Base-by-base conservation (phyloP, 2,888 invertebrate genomes). In the Pristionchus arcanus region DNA sequence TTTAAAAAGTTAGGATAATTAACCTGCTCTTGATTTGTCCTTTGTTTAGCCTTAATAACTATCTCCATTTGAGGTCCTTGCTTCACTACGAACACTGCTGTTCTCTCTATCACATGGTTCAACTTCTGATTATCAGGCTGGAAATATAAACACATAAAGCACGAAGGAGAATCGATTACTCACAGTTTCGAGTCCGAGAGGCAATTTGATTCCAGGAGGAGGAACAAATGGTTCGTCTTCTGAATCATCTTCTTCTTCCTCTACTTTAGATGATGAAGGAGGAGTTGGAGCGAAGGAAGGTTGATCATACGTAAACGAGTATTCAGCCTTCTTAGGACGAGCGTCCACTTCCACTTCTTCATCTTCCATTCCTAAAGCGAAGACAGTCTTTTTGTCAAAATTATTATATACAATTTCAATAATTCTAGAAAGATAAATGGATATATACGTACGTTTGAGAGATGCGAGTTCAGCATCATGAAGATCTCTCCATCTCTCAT, bases 61-160 rank as follows among this genome's bases (percentile, higher is more conserved):
- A 99, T 98, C 96, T 99, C 99, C 98, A 99, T 98, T 96, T 99
- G 99, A 15, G 97, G 97, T 0, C 99, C 99, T 86, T 93, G 92
- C 13, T 92, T 91, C 4, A 96, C 96, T 25, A 96, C 96, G 94
- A 96, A 96, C 71, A 93, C 91, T 3, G 96, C 96, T 0, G 96
- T 99, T 96, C 98, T 98, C 95, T 98, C 98, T 94, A 99, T 98
- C 91, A 99, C 97, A 25, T 97, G 92, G 83, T 94, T 92, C 63
- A 92, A 92, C 84, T 93, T 92, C 91, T 92, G 91, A 74, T 92
- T 93, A 31, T 91, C 91, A 5, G 95, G 95, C 93, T 94, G 77
- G 28, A 83, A 19, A 15, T 21, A 53, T 31, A 59, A n/a, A 42
- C 25, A 34, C 34, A n/a, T 53, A 28, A 66, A 55, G n/a, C 21